Evolutionary conservation across 2,797 vertebrate species (phyloP).

Genomic region (Acrocephalus scirpaceus): DNA sequence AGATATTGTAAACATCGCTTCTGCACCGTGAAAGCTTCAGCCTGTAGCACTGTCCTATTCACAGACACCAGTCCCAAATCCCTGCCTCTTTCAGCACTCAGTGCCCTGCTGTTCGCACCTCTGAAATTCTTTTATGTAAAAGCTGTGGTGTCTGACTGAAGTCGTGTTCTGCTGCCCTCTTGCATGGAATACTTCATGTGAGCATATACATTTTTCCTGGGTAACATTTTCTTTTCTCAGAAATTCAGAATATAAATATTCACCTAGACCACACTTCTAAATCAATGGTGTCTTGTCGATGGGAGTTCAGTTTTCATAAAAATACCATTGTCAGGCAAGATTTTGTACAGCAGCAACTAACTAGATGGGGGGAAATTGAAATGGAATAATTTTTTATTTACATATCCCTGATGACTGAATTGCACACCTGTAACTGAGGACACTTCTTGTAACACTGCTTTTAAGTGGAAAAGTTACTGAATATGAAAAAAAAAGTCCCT

Average conservation of each 20-base stretch:
- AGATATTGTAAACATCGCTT: not conserved
- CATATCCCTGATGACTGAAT: not conserved
- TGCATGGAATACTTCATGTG: not conserved
- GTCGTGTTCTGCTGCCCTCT: not conserved
- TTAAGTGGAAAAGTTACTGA: conserved; percentile 3
- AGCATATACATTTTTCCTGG: not conserved
- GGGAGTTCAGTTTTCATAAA: conserved; percentile 13
- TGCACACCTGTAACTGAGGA: not conserved
- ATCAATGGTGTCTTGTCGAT: not conserved
- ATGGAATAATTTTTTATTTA: not conserved
- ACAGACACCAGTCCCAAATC: not conserved
- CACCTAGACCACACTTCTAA: not conserved
- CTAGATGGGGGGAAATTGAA: not conserved
- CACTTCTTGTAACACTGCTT: not conserved
- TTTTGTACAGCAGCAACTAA: not conserved
- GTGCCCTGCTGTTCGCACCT: not conserved
- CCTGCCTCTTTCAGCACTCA: not conserved
- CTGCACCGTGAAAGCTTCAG: not conserved
- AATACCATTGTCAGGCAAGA: not conserved
- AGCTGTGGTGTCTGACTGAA: not conserved
- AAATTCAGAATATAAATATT: conserved; percentile 25
- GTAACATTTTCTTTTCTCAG: not conserved
- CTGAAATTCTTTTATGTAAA: conserved; percentile 11
- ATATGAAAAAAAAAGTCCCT: not conserved
- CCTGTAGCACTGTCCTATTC: conserved; percentile 3